phyloP scores from a whole-genome alignment of 1,140 invertebrate genomes.

The Nautilus pompilius region DNA sequence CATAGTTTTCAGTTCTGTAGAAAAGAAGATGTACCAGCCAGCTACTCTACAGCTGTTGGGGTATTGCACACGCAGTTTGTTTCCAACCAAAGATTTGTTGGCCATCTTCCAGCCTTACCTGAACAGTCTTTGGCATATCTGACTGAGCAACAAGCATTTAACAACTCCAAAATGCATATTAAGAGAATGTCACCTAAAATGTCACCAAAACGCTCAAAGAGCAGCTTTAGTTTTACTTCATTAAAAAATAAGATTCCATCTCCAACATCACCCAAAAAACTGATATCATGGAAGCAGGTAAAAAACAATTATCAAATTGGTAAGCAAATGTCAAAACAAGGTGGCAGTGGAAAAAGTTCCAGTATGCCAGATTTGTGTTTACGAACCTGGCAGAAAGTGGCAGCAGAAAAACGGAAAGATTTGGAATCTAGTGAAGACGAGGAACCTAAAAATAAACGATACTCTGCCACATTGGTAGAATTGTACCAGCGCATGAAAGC shows the following conservation, averaged over 20 bases:
- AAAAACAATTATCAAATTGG: conserved; percentile 22
- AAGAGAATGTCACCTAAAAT: not conserved
- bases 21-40: not conserved
- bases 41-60: not conserved
- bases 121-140: not conserved
- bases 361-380: conserved; percentile 42
- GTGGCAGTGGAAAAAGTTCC: not conserved
- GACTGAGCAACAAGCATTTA: not conserved
- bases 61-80: not conserved
- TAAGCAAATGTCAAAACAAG: not conserved
- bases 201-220: not conserved
- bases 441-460: conserved; percentile 29
- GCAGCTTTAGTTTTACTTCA: not conserved
- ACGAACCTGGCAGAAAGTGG: conserved; percentile 25
- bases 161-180: too few relatives aligned
- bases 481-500: conserved; percentile 42
- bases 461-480: conserved; percentile 43
- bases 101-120: not conserved
- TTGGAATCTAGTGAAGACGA: conserved; percentile 4
- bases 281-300: conserved; percentile 34
- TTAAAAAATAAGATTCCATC: not conserved
- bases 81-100: not conserved
- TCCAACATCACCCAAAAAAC: conserved; percentile 9
- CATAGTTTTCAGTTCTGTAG: conserved; percentile 45
- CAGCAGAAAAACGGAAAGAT: conserved; percentile 20